These are phyloP conservation scores for Etheostoma spectabile DNA, from an alignment of 2,113 vertebrate species.

Conservation along the genomic window DNA sequence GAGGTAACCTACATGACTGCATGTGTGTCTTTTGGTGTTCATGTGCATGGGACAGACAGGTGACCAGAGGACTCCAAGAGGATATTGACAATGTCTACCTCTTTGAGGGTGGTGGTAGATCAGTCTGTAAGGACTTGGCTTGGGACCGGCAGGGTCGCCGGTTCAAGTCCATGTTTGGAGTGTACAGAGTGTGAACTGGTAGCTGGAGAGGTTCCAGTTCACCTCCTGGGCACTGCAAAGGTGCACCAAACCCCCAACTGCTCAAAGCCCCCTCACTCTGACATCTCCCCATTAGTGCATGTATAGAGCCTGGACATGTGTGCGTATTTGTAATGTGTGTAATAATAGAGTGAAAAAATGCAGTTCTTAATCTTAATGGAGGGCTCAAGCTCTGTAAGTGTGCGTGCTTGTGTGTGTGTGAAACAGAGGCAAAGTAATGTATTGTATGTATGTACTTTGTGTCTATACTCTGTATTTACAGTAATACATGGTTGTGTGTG, in stretches of 20 bases:
- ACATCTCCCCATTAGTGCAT: too few species aligned
- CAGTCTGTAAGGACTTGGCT: too few species aligned
- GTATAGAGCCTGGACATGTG: too few species aligned
- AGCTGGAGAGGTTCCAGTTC: too few species aligned
- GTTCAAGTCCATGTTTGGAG: too few species aligned
- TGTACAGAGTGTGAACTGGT: too few species aligned
- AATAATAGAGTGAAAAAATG: too few species aligned
- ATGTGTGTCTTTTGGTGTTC: neutral
- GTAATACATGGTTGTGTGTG: constrained; percentile 29
- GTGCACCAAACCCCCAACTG: too few species aligned
- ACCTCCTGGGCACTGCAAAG: too few species aligned
- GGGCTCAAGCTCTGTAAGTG: constrained; percentile 34
- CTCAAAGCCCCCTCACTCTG: too few species aligned
- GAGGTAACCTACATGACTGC: constrained; percentile 86
- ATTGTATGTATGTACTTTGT: constrained; percentile 13
- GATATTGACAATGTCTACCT: constrained; percentile 37
- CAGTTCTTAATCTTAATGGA: neutral
- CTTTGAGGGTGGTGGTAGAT: neutral
- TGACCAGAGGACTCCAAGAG: neutral
- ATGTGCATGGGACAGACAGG: neutral
- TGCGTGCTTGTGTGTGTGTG: neutral
- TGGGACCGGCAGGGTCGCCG: too few species aligned
- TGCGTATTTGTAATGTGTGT: too few species aligned
- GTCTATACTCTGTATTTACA: constrained; percentile 5
- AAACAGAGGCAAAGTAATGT: neutral